These are phyloP conservation scores for Aphrocallistes beatrix DNA, from an alignment of 37 sponge, comb jelly and placozoan genomes.

Conservation along the genomic window DNA sequence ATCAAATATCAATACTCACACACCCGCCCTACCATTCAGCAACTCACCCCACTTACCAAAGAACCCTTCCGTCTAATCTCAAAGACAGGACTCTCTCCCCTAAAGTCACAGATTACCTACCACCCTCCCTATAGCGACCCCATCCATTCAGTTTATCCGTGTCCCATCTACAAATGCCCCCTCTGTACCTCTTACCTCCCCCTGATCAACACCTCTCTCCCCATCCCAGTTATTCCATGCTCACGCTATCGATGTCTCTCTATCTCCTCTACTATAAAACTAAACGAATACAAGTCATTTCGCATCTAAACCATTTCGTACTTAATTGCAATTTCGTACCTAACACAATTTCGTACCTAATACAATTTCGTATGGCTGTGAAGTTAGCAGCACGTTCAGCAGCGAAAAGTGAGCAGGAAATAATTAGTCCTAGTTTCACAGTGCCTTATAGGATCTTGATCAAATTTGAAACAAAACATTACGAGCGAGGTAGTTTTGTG, in stretches of 20 bases:
- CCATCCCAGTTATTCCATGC: background rate
- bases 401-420: no score
- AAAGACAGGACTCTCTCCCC: background rate
- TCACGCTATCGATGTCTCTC: background rate
- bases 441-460: no score
- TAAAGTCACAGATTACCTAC: background rate
- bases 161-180: background rate
- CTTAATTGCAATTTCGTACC: no score
- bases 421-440: no score
- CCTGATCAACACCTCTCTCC: background rate
- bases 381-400: no score
- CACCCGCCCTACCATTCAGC: background rate
- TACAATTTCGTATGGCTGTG: no score
- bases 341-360: no score
- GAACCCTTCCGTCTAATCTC: background rate
- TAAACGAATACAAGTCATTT: no score
- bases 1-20: background rate
- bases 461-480: no score
- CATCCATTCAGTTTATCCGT: background rate
- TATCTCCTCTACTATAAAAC: background rate
- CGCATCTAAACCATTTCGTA: no score
- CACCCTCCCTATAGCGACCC: background rate
- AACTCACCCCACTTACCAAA: background rate
- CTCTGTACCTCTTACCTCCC: background rate
- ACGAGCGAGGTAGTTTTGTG: no score